Evolutionary conservation across 2,113 vertebrate species (phyloP).

Genomic region (Sebastes schlegelii): DNA sequence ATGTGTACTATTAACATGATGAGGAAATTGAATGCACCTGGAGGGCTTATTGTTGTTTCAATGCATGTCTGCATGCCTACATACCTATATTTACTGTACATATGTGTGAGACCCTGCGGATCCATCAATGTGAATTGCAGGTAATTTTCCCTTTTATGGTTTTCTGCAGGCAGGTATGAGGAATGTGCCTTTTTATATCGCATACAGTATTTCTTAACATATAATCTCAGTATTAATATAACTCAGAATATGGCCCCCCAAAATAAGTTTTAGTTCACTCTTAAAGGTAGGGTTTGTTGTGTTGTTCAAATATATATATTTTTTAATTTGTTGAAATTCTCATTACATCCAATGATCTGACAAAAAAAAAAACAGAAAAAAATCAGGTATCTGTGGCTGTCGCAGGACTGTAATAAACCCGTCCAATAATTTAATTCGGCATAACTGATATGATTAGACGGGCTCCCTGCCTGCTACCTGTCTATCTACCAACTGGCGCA

Average conservation of each 20-base stretch:
- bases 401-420: too few species aligned
- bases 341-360: too few species aligned
- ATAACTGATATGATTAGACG: too few species aligned
- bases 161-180: background rate
- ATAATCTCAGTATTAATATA: background rate
- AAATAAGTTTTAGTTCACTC: background rate
- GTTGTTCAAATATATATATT: too few species aligned
- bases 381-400: too few species aligned
- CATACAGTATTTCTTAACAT: background rate
- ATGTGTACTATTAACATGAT: background rate
- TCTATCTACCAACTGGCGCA: too few species aligned
- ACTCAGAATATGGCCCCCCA: background rate
- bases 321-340: too few species aligned
- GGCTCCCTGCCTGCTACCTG: too few species aligned
- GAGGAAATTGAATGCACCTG: background rate
- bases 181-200: background rate
- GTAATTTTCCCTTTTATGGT: background rate
- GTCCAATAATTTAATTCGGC: too few species aligned
- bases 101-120: background rate
- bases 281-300: too few species aligned
- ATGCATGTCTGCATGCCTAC: background rate
- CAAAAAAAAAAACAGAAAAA: too few species aligned
- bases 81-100: background rate
- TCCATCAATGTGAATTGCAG: conserved; percentile 1
- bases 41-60: conserved; percentile 8